Base-by-base conservation (phyloP, 2,113 vertebrate genomes). In the Pleuronectes platessa region DNA sequence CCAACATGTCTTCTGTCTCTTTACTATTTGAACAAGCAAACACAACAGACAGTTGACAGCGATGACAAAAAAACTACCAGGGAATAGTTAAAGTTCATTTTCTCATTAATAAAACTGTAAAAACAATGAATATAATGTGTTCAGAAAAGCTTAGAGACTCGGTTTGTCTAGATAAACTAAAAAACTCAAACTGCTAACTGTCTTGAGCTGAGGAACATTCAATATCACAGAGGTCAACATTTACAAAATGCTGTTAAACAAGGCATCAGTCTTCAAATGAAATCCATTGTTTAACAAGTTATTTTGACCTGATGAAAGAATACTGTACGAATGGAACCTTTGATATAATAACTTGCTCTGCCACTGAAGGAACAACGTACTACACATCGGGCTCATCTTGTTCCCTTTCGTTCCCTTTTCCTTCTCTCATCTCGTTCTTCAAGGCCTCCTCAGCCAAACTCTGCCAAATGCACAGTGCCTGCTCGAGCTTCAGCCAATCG, bases 401-500 rank as follows among this genome's bases (percentile, higher is more conserved):
- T 9, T 31, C 71, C 40, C 7, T 58, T 40, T 92, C 76, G 10
- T 84, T 74, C 8, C 86, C 82, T 27, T 37, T 8, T 62, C 21
- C 40, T 17, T 63, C n/a, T 42, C n/a, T 21, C 3, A 77, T 31
- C 23, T 93, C 42, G 18, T 75, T 47, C 51, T 71, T 73, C 68
- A 93, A 56, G 0, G 65, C 54, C 4, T 90, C 61, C n/a, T 95
- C 90, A 40, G 90, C 35, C 26, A 94, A 79, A 68, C 71, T 72
- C 60, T 88, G 79, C 88, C 95, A 95, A 0, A 2, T 81, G 27
- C 35, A 55, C 64, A 96, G 74, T 2, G 73, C 80, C 42, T 79
- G 87, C 72, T 82, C 86, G 59, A 97, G 68, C 49, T 74, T 85
- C 26, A 42, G 5, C 93, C 93, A 95, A 26, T 95, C 93, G 62